Percentiles rank a stretch among this genome's conserved stretches.
phyloP scores from a whole-genome alignment of 2,797 vertebrate genomes.

The Tympanoctomys barrerae region DNA sequence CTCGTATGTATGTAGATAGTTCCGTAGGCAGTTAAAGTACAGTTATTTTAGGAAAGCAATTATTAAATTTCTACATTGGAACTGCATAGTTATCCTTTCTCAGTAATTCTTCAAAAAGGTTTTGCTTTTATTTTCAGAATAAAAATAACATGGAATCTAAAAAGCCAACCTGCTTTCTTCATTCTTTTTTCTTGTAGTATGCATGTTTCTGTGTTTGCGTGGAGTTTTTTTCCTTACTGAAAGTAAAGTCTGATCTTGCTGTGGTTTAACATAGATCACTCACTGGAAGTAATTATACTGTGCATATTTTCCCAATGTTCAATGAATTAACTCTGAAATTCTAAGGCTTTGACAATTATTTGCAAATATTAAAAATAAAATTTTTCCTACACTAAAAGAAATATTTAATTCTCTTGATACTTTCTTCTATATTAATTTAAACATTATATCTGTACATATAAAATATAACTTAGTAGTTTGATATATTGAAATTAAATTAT shows the following conservation, averaged over 20 bases:
- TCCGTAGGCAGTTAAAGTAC: constrained; percentile 60
- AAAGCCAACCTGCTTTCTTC: background rate
- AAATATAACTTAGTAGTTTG: background rate
- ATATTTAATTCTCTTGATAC: background rate
- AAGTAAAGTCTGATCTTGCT: background rate
- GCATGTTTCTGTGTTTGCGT: background rate
- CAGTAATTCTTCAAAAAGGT: background rate
- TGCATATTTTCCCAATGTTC: background rate
- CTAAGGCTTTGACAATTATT: background rate
- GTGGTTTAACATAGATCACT: background rate
- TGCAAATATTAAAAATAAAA: background rate
- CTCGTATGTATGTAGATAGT: constrained; percentile 61
- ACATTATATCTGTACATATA: background rate
- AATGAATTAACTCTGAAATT: background rate
- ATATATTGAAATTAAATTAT: background rate
- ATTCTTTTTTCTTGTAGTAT: background rate
- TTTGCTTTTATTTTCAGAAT: constrained; percentile 38
- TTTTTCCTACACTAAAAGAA: background rate
- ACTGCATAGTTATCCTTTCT: constrained; percentile 21
- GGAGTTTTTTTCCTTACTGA: background rate
- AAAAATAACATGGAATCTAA: background rate
- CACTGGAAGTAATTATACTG: background rate
- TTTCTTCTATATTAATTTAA: background rate
- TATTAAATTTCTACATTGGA: constrained; percentile 57
- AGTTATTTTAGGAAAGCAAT: constrained; percentile 68